A percentile compares a stretch with the other conserved stretches of the same genome.
These are phyloP conservation scores for Discoglossus pictus DNA, from an alignment of 2,797 vertebrate genomes.

Conservation along the genomic window DNA sequence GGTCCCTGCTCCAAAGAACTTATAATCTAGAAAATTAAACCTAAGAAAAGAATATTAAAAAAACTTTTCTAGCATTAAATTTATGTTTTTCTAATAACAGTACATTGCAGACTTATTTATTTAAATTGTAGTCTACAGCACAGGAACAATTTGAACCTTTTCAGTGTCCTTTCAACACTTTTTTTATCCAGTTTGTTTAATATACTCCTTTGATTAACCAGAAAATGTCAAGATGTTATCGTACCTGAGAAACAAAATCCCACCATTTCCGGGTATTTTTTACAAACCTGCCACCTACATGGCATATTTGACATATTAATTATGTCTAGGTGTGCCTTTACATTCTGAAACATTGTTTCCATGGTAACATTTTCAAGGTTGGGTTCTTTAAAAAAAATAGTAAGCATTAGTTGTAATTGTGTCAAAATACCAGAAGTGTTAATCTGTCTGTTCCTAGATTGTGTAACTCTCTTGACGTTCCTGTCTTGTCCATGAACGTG, in stretches of 20 bases:
- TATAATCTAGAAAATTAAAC: too few species aligned
- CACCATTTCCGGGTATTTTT: too few species aligned
- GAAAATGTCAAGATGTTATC: not conserved
- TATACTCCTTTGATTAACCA: not conserved
- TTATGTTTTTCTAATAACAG: too few species aligned
- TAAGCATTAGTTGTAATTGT: not conserved
- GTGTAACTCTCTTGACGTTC: not conserved
- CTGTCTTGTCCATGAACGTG: not conserved
- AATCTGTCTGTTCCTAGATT: not conserved
- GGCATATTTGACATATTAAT: not conserved
- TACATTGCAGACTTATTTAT: too few species aligned
- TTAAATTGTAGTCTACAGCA: too few species aligned
- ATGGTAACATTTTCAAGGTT: constrained; percentile 6
- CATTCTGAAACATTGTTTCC: not conserved
- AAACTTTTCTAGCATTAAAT: too few species aligned
- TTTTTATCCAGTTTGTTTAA: too few species aligned
- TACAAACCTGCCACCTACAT: too few species aligned
- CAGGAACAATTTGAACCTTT: too few species aligned
- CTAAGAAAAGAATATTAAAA: too few species aligned
- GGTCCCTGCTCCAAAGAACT: too few species aligned
- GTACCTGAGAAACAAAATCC: not conserved
- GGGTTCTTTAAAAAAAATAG: not conserved
- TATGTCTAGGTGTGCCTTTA: constrained; percentile 10
- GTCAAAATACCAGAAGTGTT: not conserved
- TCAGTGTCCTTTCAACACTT: too few species aligned